phyloP scores from a whole-genome alignment of 1,140 invertebrate species.

The Bathynomus jamesi region DNA sequence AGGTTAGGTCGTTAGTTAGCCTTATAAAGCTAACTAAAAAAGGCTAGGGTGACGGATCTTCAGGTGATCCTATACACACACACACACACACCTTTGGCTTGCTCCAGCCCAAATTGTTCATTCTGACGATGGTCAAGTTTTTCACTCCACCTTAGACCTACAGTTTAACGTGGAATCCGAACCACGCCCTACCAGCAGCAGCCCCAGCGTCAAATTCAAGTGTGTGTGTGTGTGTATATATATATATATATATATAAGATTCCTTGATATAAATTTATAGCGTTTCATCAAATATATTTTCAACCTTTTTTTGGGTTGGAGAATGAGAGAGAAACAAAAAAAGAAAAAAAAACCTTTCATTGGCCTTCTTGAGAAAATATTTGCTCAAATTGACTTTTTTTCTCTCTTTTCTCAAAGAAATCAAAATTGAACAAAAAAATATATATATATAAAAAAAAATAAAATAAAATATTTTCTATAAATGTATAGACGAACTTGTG shows the following conservation, averaged over 20 bases:
- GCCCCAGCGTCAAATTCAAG: too few relatives aligned
- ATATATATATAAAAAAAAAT: not conserved
- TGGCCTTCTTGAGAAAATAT: not conserved
- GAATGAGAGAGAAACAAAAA: not conserved
- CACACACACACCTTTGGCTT: too few relatives aligned
- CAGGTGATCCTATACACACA: too few relatives aligned
- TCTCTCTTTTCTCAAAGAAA: not conserved
- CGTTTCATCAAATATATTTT: not conserved
- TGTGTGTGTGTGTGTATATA: not conserved
- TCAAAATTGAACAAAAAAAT: not conserved
- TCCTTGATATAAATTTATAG: not conserved
- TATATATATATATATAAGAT: not conserved
- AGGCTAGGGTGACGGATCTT: too few relatives aligned
- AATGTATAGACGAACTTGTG: too few relatives aligned
- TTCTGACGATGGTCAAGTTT: too few relatives aligned
- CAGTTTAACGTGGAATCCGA: too few relatives aligned
- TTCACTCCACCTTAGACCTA: too few relatives aligned
- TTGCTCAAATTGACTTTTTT: slow-evolving; percentile 1
- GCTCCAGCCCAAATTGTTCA: too few relatives aligned
- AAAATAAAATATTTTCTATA: not conserved
- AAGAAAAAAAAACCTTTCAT: not conserved
- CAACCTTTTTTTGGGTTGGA: not conserved
- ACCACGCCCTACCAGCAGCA: too few relatives aligned
- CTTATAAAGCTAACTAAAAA: too few relatives aligned
- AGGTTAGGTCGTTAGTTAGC: too few relatives aligned